These are phyloP conservation scores for Rhinoptilus africanus DNA, from an alignment of 2,113 vertebrate genomes.

Conservation along the genomic window DNA sequence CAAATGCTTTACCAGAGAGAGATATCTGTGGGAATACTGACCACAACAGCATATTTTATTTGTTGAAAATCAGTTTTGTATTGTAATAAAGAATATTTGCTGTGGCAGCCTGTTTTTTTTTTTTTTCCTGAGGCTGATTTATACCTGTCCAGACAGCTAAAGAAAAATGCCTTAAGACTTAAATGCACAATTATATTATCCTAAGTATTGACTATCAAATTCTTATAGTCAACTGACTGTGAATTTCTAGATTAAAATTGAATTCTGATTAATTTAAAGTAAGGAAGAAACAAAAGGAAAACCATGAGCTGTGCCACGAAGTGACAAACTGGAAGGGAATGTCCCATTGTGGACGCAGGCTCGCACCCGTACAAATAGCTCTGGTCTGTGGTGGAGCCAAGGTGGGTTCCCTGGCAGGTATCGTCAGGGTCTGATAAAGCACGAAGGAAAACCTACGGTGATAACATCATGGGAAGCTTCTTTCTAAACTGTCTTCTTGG, in stretches of 20 bases:
- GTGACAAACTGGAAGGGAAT: neutral
- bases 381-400: neutral
- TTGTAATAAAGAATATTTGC: slow-evolving; percentile 47
- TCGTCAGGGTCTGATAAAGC: neutral
- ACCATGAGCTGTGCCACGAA: rapidly evolving
- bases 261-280: neutral
- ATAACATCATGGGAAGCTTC: neutral
- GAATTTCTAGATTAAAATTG: slow-evolving; percentile 19
- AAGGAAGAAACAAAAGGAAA: neutral
- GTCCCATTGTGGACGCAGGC: neutral
- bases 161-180: slow-evolving; percentile 20
- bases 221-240: neutral
- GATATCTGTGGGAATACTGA: neutral
- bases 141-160: slow-evolving; percentile 28
- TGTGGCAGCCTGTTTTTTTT: neutral
- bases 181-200: neutral
- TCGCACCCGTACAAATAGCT: neutral
- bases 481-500: neutral
- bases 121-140: neutral
- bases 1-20: neutral
- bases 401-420: neutral
- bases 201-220: neutral
- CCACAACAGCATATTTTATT: slow-evolving; percentile 53
- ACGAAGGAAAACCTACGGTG: neutral
- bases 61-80: slow-evolving; percentile 43